Evolutionary conservation across 2,797 vertebrate species (phyloP).

Genomic region (Zonotrichia albicollis): DNA sequence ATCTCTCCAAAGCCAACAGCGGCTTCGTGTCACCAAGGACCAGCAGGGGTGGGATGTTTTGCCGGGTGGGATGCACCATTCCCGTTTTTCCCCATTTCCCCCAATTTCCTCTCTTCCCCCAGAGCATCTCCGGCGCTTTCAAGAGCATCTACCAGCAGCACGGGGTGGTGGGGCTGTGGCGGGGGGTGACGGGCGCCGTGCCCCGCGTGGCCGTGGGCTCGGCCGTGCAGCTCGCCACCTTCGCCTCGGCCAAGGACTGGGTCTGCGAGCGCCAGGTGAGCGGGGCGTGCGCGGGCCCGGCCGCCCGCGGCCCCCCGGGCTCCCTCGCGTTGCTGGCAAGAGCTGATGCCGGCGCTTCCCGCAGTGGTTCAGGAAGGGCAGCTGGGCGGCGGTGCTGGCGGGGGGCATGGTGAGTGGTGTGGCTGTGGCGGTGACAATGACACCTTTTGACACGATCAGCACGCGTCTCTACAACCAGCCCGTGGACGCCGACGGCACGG

Average conservation of each 20-base stretch:
- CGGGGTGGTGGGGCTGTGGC: slow-evolving; percentile 89
- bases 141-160: slow-evolving; percentile 87
- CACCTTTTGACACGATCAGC: slow-evolving; percentile 93
- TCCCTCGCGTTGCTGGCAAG: rapidly evolving
- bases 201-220: slow-evolving; percentile 94
- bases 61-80: rapidly evolving
- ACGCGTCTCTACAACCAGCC: slow-evolving; percentile 97
- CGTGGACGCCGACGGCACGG: slow-evolving; percentile 81
- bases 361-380: slow-evolving; percentile 86
- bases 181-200: slow-evolving; percentile 90
- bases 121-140: slow-evolving; percentile 86
- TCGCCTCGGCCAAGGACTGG: slow-evolving; percentile 89
- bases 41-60: neutral
- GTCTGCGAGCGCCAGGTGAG: slow-evolving; percentile 85
- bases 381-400: slow-evolving; percentile 84
- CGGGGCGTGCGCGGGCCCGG: rapidly evolving
- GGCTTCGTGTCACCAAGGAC: neutral
- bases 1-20: rapidly evolving
- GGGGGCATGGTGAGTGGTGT: slow-evolving; percentile 91
- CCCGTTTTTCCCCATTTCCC: rapidly evolving
- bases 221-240: slow-evolving; percentile 90
- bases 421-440: slow-evolving; percentile 88
- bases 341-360: neutral
- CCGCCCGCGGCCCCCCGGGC: rapidly evolving
- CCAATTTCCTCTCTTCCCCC: neutral